Evolutionary conservation across 2,797 vertebrate genomes (phyloP).

Genomic region (Silurus aristotelis): DNA sequence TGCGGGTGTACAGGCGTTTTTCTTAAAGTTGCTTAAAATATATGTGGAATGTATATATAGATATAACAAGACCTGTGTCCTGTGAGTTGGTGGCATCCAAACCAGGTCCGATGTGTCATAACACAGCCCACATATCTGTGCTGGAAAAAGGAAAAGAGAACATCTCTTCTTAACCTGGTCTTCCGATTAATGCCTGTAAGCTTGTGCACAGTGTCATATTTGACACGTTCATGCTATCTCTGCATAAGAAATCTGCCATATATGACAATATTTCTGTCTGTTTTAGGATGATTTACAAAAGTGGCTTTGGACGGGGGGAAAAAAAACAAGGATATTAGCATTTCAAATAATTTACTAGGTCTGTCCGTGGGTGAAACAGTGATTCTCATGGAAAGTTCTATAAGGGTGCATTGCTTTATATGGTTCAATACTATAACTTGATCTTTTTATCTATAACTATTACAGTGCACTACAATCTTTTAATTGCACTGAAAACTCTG

Average conservation of each 20-base stretch:
- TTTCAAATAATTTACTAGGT: constrained; percentile 1
- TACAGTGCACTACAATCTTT: not conserved
- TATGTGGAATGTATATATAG: not conserved
- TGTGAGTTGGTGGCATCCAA: constrained; percentile 8
- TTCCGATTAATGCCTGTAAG: constrained; percentile 4
- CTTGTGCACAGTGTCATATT: not conserved
- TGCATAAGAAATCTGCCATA: not conserved
- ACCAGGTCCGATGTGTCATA: constrained; percentile 18
- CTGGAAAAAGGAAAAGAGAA: not conserved
- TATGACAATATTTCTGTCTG: constrained; percentile 11
- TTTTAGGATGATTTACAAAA: constrained; percentile 7
- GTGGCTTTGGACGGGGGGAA: not conserved
- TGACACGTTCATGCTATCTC: not conserved
- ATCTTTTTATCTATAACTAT: too few species aligned
- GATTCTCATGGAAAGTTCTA: not conserved
- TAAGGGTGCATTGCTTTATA: not conserved
- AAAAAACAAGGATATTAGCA: not conserved
- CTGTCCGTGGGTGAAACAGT: not conserved
- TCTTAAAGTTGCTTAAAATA: not conserved
- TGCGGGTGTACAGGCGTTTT: not conserved
- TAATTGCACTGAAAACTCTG: not conserved
- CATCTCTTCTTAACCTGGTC: not conserved
- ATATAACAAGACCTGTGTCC: not conserved
- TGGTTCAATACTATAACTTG: not conserved
- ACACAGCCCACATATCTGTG: constrained; percentile 13